Evolutionary conservation across 2,797 vertebrate species (phyloP).

Genomic region (Aulostomus chinensis): DNA sequence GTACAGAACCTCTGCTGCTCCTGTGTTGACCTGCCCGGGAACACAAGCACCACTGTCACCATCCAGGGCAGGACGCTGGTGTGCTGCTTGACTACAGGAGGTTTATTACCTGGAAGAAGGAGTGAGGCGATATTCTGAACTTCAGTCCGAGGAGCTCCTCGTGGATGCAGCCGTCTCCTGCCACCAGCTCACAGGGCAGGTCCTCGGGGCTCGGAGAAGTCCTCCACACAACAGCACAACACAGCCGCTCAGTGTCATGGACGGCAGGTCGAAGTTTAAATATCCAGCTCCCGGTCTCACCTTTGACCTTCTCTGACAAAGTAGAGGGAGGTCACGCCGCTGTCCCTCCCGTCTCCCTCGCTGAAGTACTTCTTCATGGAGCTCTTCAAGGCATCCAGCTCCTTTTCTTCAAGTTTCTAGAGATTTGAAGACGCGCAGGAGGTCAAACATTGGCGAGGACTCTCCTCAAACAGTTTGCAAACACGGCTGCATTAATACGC

Average conservation of each 20-base stretch:
- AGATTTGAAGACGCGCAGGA: not conserved
- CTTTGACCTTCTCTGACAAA: constrained; percentile 94
- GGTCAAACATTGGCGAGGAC: not conserved
- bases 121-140: constrained; percentile 95
- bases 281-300: constrained; percentile 73
- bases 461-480: too few species aligned
- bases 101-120: constrained; percentile 93
- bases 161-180: constrained; percentile 88
- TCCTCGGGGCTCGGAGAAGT: constrained; percentile 90
- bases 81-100: too few species aligned
- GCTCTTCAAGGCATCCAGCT: constrained; percentile 81
- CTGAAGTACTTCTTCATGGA: constrained; percentile 86
- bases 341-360: constrained; percentile 85
- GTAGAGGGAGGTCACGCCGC: constrained; percentile 90
- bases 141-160: constrained; percentile 93
- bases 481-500: too few species aligned
- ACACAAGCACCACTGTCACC: too few species aligned
- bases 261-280: too few species aligned
- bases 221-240: too few species aligned
- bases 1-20: constrained; percentile 92
- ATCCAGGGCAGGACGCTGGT: too few species aligned
- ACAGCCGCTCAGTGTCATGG: too few species aligned
- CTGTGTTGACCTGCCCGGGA: constrained; percentile 87
- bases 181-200: constrained; percentile 88
- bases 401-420: constrained; percentile 88